A percentile compares a stretch with the other conserved stretches of the same genome.
Conservation (phyloP, 2,113 vertebrate species). For the Boulengeromyrus knoepffleri region DNA sequence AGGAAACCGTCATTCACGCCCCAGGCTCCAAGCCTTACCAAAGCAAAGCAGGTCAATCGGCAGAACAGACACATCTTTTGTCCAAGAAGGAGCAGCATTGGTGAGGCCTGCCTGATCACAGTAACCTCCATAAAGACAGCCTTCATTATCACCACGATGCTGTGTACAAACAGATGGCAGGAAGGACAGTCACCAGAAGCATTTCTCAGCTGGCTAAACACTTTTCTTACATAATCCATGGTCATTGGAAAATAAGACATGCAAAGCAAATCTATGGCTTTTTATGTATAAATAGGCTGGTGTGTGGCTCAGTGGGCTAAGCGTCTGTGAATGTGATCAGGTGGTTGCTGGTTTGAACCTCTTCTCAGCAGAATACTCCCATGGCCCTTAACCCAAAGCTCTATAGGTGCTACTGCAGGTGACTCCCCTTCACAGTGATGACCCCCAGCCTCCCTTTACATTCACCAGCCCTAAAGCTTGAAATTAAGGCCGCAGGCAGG, state of each 20-base stretch:
- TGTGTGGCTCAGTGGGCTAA: background rate
- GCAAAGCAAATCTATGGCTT: background rate
- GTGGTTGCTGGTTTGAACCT: background rate
- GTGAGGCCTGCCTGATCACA: background rate
- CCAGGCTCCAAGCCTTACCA: background rate
- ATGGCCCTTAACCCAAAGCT: background rate
- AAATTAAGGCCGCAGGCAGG: background rate
- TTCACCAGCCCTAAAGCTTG: background rate
- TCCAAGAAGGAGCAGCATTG: background rate
- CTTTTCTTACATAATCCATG: background rate
- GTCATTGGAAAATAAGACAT: background rate
- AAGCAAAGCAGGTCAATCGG: background rate
- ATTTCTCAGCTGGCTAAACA: background rate
- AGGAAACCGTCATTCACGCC: background rate
- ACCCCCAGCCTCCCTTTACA: background rate
- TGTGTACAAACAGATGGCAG: background rate
- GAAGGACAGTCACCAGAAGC: background rate
- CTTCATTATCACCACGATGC: background rate
- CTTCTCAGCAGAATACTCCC: background rate
- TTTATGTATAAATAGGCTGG: background rate
- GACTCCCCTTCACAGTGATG: background rate
- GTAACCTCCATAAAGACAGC: background rate
- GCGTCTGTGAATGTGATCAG: background rate
- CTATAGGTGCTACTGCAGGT: background rate
- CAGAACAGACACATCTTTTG: background rate